A percentile compares a stretch with the other conserved stretches of the same genome.
phyloP scores from a whole-genome alignment of 2,888 invertebrate genomes.

The Eupithecia pulchellata region DNA sequence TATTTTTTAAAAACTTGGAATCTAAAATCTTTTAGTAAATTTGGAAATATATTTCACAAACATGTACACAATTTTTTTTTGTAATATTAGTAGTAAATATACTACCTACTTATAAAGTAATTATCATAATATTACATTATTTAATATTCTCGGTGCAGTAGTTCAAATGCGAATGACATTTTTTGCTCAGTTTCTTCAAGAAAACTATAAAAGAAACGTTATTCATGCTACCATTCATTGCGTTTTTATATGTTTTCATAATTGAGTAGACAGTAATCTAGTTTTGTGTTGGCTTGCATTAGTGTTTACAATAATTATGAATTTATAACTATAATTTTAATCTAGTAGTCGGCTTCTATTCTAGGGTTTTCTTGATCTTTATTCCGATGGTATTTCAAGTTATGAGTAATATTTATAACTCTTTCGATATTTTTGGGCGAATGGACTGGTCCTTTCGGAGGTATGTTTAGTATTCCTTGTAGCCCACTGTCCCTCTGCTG shows the following conservation, averaged over 20 bases:
- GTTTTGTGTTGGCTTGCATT: background rate
- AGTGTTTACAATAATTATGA: background rate
- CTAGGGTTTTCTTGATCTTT: background rate
- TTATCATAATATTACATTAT: background rate
- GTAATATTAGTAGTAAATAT: background rate
- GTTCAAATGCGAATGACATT: background rate
- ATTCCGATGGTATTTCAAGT: too few relatives aligned
- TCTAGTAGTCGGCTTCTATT: background rate
- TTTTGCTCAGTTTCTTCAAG: background rate
- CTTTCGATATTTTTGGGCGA: too few relatives aligned
- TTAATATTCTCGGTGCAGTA: background rate
- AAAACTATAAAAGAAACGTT: constrained; percentile 1
- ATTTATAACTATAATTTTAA: background rate
- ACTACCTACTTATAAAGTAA: background rate
- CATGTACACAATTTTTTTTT: too few relatives aligned
- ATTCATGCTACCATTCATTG: background rate
- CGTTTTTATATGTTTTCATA: background rate
- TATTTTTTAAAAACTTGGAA: too few relatives aligned
- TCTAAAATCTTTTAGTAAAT: too few relatives aligned
- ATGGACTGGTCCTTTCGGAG: too few relatives aligned
- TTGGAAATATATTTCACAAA: too few relatives aligned
- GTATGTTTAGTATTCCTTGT: too few relatives aligned
- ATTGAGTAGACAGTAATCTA: background rate
- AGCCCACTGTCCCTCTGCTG: too few relatives aligned
- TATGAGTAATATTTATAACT: too few relatives aligned